phyloP scores from a whole-genome alignment of 1,140 invertebrate species.

The Trichonephila clavata region DNA sequence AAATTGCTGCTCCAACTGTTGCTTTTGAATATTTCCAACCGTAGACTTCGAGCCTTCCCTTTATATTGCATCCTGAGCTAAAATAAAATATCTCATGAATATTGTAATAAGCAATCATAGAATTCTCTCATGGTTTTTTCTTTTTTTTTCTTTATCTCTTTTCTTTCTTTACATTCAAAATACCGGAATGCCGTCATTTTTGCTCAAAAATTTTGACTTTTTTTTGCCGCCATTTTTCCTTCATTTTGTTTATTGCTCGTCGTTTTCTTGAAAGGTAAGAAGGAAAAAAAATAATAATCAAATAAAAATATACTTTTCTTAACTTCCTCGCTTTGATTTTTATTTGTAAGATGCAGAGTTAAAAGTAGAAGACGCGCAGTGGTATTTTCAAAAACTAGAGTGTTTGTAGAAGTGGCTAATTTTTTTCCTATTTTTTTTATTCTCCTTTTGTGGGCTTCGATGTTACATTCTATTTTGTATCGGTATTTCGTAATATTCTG shows the following conservation, averaged over 20 bases:
- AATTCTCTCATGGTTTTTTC: constrained; percentile 71
- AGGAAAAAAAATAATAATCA: constrained; percentile 47
- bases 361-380: not conserved
- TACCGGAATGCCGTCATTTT: constrained; percentile 70
- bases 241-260: constrained; percentile 24
- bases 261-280: not conserved
- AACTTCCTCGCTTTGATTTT: constrained; percentile 39
- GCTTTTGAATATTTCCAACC: constrained; percentile 66
- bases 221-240: not conserved
- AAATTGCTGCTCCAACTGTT: constrained; percentile 71
- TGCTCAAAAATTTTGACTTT: constrained; percentile 31
- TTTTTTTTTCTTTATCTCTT: not conserved
- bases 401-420: not conserved
- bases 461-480: not conserved
- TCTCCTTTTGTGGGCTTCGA: not conserved
- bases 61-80: constrained; percentile 67
- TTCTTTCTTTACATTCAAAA: constrained; percentile 32
- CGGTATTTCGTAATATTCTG: not conserved
- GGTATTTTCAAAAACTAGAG: constrained; percentile 20
- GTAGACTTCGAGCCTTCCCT: constrained; percentile 49
- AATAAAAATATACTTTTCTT: constrained; percentile 64
- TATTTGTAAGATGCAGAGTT: constrained; percentile 7
- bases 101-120: constrained; percentile 76
- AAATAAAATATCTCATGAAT: constrained; percentile 75
- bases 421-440: not conserved